These are phyloP conservation scores for Caenorhabditis sp. DNA, from an alignment of 2,888 invertebrate species.

Conservation along the genomic window DNA sequence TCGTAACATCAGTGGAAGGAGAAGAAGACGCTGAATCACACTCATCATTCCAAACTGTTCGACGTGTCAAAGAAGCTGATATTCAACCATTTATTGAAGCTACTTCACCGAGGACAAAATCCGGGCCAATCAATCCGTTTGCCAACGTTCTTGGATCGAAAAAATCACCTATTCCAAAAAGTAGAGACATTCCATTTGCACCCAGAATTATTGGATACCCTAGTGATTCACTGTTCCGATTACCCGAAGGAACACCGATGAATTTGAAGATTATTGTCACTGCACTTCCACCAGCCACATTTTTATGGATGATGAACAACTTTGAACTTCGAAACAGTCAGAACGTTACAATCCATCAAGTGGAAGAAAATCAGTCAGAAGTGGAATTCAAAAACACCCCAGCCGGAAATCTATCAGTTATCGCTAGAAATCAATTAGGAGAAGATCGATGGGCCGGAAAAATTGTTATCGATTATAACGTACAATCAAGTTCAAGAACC, in stretches of 20 bases:
- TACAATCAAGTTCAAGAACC: slow-evolving; percentile 6
- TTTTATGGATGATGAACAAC: slow-evolving; percentile 66
- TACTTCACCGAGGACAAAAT: slow-evolving; percentile 17
- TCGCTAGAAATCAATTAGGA: slow-evolving; percentile 60
- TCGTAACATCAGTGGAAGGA: slow-evolving; percentile 39
- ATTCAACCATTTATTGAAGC: slow-evolving; percentile 34
- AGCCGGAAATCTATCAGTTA: slow-evolving; percentile 57
- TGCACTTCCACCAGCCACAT: slow-evolving; percentile 63
- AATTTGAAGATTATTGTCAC: slow-evolving; percentile 55
- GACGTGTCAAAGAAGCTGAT: slow-evolving; percentile 31
- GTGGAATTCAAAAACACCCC: slow-evolving; percentile 48
- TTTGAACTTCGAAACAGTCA: slow-evolving; percentile 55
- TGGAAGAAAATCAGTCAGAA: slow-evolving; percentile 47
- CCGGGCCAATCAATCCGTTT: slow-evolving; percentile 24
- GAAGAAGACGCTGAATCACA: slow-evolving; percentile 34
- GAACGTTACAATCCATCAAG: slow-evolving; percentile 40
- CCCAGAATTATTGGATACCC: slow-evolving; percentile 57
- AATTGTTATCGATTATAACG: slow-evolving; percentile 55
- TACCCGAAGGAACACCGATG: slow-evolving; percentile 44
- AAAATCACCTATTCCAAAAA: slow-evolving; percentile 10
- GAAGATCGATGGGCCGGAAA: slow-evolving; percentile 56
- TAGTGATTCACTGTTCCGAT: slow-evolving; percentile 32
- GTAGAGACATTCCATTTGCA: slow-evolving; percentile 20
- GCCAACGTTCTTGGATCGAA: slow-evolving; percentile 30
- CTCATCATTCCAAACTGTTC: slow-evolving; percentile 51